Percentiles rank a stretch among this genome's conserved stretches.
phyloP scores from a whole-genome alignment of 2,888 invertebrate species.

The Drosophila hamatofila region DNA sequence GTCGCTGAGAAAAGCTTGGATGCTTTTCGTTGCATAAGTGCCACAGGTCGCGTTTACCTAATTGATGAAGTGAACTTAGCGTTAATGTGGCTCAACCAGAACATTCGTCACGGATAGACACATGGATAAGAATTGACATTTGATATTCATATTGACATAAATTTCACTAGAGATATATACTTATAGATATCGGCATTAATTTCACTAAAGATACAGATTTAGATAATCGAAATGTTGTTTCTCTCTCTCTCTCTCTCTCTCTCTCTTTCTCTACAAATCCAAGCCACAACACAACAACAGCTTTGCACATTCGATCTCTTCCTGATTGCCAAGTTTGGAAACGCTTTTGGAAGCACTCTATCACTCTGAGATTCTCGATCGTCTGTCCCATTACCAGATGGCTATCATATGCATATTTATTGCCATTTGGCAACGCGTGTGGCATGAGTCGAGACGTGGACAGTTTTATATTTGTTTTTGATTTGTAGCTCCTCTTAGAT shows the following conservation, averaged over 20 bases:
- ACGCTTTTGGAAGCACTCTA: background rate
- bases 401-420: slow-evolving; percentile 21
- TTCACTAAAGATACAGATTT: background rate
- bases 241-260: too few relatives aligned
- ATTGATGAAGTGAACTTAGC: slow-evolving; percentile 23
- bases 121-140: background rate
- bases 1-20: slow-evolving; percentile 21
- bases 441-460: slow-evolving; percentile 51
- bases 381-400: background rate
- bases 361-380: background rate
- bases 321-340: slow-evolving; percentile 1
- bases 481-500: slow-evolving; percentile 9
- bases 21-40: slow-evolving; percentile 46
- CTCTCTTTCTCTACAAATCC: too few relatives aligned
- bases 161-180: background rate
- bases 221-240: background rate
- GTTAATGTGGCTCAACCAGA: background rate
- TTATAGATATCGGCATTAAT: background rate
- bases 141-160: background rate
- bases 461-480: slow-evolving; percentile 11
- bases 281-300: too few relatives aligned
- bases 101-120: background rate
- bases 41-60: slow-evolving; percentile 20
- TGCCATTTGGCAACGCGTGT: slow-evolving; percentile 51
- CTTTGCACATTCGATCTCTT: slow-evolving; percentile 1